A percentile compares a stretch with the other conserved stretches of the same genome.
phyloP scores from a whole-genome alignment of 2,113 vertebrate genomes.

The Maylandia zebra region DNA sequence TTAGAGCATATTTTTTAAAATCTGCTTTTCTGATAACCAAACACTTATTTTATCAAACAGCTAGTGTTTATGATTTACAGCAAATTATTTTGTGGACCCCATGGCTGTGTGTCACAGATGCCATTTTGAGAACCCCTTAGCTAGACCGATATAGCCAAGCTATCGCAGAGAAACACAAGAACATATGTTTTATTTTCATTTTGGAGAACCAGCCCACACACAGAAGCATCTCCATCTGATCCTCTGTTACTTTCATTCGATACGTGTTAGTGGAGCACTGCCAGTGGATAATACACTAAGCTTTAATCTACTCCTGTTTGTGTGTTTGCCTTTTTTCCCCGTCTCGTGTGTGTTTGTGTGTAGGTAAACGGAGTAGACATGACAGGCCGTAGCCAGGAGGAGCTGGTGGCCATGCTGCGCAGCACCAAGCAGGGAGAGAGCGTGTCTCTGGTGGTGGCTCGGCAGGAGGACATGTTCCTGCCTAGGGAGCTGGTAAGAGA shows the following conservation, averaged over 20 bases:
- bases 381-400: slow-evolving; percentile 84
- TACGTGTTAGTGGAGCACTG: neutral
- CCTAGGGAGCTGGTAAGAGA: slow-evolving; percentile 86
- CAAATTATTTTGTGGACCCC: neutral
- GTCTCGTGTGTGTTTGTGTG: neutral
- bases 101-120: neutral
- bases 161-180: neutral
- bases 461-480: slow-evolving; percentile 86
- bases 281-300: neutral
- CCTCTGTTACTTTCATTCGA: neutral
- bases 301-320: neutral
- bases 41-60: neutral
- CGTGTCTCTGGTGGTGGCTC: slow-evolving; percentile 78
- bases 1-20: neutral
- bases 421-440: slow-evolving; percentile 91
- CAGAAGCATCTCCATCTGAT: neutral
- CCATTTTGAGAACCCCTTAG: neutral
- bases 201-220: neutral
- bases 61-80: neutral
- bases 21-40: neutral
- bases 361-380: slow-evolving; percentile 93
- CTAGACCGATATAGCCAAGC: neutral
- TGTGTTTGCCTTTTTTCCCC: neutral
- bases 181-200: neutral
- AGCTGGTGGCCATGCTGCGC: slow-evolving; percentile 90